A percentile compares a stretch with the other conserved stretches of the same genome.
These are phyloP conservation scores for Sciurus niger DNA, from an alignment of 2,113 vertebrate species.

Conservation along the genomic window DNA sequence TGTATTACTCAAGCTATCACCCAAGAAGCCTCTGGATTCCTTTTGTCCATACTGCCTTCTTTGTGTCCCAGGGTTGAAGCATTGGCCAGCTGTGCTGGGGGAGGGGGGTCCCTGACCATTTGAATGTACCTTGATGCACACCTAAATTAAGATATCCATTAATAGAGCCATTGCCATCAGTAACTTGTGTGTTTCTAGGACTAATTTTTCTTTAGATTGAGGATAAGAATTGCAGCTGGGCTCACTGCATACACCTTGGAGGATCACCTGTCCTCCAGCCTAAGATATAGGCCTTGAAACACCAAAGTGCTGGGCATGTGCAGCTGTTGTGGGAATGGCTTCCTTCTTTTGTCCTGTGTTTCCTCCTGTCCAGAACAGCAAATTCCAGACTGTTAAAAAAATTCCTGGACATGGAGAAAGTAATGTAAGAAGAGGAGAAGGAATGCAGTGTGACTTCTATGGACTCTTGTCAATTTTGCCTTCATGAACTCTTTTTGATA, in stretches of 20 bases:
- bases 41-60: neutral
- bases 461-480: neutral
- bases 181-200: neutral
- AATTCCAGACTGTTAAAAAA: neutral
- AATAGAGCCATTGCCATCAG: neutral
- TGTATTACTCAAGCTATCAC: rapidly evolving
- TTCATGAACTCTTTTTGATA: neutral
- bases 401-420: neutral
- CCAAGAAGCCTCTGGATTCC: neutral
- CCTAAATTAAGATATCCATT: neutral
- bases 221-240: neutral
- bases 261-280: neutral
- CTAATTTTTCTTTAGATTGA: neutral
- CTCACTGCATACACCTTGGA: neutral
- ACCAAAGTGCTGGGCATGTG: rapidly evolving
- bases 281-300: rapidly evolving
- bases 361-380: neutral
- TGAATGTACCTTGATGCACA: too few species aligned
- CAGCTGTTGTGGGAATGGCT: rapidly evolving
- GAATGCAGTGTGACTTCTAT: neutral
- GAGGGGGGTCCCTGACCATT: neutral
- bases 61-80: neutral
- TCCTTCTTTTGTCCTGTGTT: neutral
- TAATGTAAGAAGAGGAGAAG: neutral
- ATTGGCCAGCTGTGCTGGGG: neutral